Evolutionary conservation across 2,888 invertebrate genomes (phyloP).

Genomic region (Tetheella fluctuosa): DNA sequence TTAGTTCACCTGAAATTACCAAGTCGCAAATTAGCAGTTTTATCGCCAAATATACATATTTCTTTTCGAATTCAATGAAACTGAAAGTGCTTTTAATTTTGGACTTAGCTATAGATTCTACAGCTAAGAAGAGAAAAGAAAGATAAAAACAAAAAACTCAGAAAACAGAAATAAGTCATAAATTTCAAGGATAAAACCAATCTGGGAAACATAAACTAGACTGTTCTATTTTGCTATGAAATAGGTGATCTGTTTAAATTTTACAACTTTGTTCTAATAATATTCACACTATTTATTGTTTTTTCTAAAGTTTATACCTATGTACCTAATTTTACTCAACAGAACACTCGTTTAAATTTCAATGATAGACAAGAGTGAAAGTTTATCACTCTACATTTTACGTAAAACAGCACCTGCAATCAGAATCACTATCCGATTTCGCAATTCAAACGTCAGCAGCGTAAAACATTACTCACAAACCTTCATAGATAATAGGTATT

Average conservation of each 20-base stretch:
- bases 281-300: slow-evolving; percentile 8
- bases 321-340: slow-evolving; percentile 24
- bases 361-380: slow-evolving; percentile 34
- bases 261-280: slow-evolving; percentile 5
- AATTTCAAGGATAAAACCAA: slow-evolving; percentile 12
- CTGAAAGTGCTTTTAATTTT: not conserved
- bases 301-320: slow-evolving; percentile 26
- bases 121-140: not conserved
- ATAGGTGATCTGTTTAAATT: slow-evolving; percentile 6
- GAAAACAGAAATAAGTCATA: slow-evolving; percentile 1
- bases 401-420: slow-evolving; percentile 40
- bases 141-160: not conserved
- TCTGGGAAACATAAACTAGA: slow-evolving; percentile 10
- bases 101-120: not conserved
- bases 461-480: slow-evolving; percentile 82
- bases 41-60: not conserved
- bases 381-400: slow-evolving; percentile 31
- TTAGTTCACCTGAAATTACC: slow-evolving; percentile 88
- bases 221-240: slow-evolving; percentile 8
- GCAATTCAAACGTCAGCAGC: slow-evolving; percentile 54
- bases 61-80: not conserved
- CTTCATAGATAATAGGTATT: slow-evolving; percentile 97
- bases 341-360: slow-evolving; percentile 27
- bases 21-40: not conserved
- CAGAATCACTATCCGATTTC: slow-evolving; percentile 47